Evolutionary conservation across 2,113 vertebrate species (phyloP).

Genomic region (Scartelaos histophorus): DNA sequence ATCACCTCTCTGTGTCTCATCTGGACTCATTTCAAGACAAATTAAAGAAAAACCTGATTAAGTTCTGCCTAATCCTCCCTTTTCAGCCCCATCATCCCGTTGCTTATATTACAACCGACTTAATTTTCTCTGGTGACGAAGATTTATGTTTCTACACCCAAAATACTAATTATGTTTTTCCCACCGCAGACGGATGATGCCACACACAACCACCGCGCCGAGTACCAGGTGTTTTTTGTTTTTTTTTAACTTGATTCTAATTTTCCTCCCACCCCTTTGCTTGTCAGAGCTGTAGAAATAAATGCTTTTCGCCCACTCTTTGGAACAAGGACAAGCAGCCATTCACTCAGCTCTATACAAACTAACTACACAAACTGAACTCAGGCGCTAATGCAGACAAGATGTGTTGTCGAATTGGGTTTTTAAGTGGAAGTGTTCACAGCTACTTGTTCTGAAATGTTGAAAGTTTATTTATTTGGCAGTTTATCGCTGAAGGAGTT

Average conservation of each 20-base stretch:
- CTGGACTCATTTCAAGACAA: background rate
- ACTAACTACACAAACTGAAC: background rate
- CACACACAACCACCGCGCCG: background rate
- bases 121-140: slow-evolving; percentile 20
- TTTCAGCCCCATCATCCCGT: slow-evolving; percentile 26
- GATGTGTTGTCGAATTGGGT: background rate
- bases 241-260: slow-evolving; percentile 29
- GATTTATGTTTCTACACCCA: slow-evolving; percentile 43
- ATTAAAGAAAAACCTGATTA: slow-evolving; percentile 22
- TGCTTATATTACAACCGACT: slow-evolving; percentile 14
- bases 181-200: slow-evolving; percentile 4
- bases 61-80: slow-evolving; percentile 31
- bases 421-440: background rate
- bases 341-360: slow-evolving; percentile 20
- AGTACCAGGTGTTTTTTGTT: slow-evolving; percentile 42
- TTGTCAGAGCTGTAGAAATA: slow-evolving; percentile 31
- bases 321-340: slow-evolving; percentile 37
- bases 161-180: slow-evolving; percentile 49
- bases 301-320: slow-evolving; percentile 42
- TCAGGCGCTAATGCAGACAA: background rate
- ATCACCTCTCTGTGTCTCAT: background rate
- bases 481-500: no score
- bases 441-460: background rate
- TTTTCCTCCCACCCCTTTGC: slow-evolving; percentile 40
- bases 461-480: background rate